These are phyloP conservation scores for Melanotaenia boesemani DNA, from an alignment of 2,797 vertebrate genomes.

Conservation along the genomic window DNA sequence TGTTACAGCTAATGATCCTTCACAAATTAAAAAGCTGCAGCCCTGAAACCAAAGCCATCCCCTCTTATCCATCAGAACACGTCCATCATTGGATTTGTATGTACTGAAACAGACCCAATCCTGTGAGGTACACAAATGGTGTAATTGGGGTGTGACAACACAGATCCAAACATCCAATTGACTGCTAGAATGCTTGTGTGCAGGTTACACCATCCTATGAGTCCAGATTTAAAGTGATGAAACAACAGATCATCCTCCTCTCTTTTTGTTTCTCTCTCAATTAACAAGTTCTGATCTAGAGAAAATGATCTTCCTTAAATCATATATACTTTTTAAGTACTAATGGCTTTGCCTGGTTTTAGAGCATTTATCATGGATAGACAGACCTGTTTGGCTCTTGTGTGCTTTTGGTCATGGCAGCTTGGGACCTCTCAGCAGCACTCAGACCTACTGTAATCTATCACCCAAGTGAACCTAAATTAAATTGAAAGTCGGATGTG, in stretches of 20 bases:
- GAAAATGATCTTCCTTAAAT: constrained; percentile 42
- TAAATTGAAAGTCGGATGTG: constrained; percentile 69
- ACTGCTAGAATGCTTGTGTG: constrained; percentile 31
- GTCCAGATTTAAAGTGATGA: constrained; percentile 19
- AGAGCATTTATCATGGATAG: constrained; percentile 68
- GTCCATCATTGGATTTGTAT: constrained; percentile 38
- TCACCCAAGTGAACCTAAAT: constrained; percentile 67
- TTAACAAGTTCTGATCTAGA: constrained; percentile 24
- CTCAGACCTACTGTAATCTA: constrained; percentile 60
- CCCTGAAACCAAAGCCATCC: constrained; percentile 70
- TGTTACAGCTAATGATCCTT: constrained; percentile 76
- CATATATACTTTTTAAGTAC: constrained; percentile 26
- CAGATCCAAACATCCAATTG: constrained; percentile 43
- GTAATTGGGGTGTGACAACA: constrained; percentile 37
- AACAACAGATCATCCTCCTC: constrained; percentile 1
- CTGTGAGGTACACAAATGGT: constrained; percentile 30
- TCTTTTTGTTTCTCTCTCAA: constrained; percentile 8
- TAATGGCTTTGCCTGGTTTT: constrained; percentile 53
- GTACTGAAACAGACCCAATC: constrained; percentile 47
- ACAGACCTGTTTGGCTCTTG: constrained; percentile 58
- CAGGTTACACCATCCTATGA: constrained; percentile 19
- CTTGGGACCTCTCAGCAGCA: constrained; percentile 57
- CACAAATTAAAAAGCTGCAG: constrained; percentile 80
- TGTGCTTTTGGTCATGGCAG: constrained; percentile 68
- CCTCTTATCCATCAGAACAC: constrained; percentile 63